These are phyloP conservation scores for Halocaridina rubra DNA, from an alignment of 2,888 invertebrate genomes.

Conservation along the genomic window DNA sequence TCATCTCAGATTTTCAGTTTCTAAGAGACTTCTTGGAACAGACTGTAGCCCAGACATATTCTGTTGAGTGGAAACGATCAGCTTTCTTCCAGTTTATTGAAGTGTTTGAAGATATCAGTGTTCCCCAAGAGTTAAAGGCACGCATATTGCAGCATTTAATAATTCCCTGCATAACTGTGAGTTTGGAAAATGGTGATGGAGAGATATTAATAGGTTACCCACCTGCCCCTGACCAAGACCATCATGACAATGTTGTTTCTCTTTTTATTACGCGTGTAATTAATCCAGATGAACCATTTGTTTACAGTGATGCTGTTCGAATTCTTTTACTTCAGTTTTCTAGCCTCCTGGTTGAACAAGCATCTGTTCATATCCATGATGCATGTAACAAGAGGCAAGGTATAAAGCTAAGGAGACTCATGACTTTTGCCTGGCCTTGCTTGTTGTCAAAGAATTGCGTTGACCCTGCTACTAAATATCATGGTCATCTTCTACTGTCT, in stretches of 20 bases:
- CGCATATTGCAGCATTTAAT: slow-evolving; percentile 88
- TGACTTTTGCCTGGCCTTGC: slow-evolving; percentile 99
- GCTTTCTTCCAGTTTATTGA: slow-evolving; percentile 97
- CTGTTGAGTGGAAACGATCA: slow-evolving; percentile 93
- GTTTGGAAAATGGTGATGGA: slow-evolving; percentile 92
- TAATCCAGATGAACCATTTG: slow-evolving; percentile 91
- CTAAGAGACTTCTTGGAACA: slow-evolving; percentile 88
- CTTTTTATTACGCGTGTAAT: slow-evolving; percentile 91
- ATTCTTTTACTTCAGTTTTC: slow-evolving; percentile 95
- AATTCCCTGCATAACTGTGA: slow-evolving; percentile 92
- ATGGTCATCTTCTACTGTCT: slow-evolving; percentile 93
- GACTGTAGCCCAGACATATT: slow-evolving; percentile 88
- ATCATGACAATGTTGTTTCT: slow-evolving; percentile 91
- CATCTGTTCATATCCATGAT: slow-evolving; percentile 96
- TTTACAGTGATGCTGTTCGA: slow-evolving; percentile 91
- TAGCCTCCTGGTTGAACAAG: slow-evolving; percentile 93
- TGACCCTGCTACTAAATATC: slow-evolving; percentile 96
- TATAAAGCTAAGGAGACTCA: slow-evolving; percentile 89
- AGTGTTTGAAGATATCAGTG: slow-evolving; percentile 78
- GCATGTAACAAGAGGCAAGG: slow-evolving; percentile 90
- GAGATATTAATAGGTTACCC: slow-evolving; percentile 88
- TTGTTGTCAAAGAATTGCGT: slow-evolving; percentile 93
- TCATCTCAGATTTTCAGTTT: slow-evolving; percentile 93
- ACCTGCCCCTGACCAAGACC: slow-evolving; percentile 85
- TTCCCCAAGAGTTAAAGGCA: slow-evolving; percentile 89